Conservation (phyloP, 2,113 vertebrate species). For the Amphiprion ocellaris region DNA sequence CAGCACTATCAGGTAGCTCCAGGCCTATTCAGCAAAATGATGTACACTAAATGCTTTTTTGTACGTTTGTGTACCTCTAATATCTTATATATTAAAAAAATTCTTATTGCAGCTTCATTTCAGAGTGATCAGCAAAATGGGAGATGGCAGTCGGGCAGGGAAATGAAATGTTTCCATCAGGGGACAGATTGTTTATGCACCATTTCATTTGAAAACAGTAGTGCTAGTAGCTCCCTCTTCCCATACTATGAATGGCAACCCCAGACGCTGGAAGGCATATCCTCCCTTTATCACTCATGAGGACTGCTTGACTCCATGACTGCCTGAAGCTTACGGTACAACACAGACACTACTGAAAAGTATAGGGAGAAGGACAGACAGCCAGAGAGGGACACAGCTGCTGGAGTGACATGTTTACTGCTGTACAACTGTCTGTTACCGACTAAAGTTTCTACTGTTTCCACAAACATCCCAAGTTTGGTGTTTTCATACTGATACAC, state of each 20-base stretch:
- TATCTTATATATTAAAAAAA: conserved; percentile 50
- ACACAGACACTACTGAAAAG: conserved; percentile 38
- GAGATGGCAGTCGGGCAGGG: conserved; percentile 58
- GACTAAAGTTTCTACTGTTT: conserved; percentile 24
- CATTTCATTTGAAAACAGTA: conserved; percentile 69
- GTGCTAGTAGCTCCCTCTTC: conserved; percentile 48
- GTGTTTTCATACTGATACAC: conserved; percentile 29
- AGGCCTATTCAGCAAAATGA: conserved; percentile 46
- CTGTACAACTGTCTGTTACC: conserved; percentile 19
- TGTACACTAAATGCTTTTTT: conserved; percentile 32
- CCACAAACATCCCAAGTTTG: conserved; percentile 7
- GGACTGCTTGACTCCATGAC: conserved; percentile 46
- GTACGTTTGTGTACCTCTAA: conserved; percentile 43
- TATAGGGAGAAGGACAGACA: conserved; percentile 15
- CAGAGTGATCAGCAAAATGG: conserved; percentile 65
- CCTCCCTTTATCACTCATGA: conserved; percentile 61
- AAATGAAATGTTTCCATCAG: conserved; percentile 68
- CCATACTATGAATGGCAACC: conserved; percentile 46
- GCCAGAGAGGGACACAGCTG: conserved; percentile 20
- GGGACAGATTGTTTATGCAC: conserved; percentile 66
- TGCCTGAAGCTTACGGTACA: conserved; percentile 59
- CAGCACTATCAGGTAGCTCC: conserved; percentile 22
- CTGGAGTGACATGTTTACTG: conserved; percentile 44
- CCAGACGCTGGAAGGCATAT: conserved; percentile 58
- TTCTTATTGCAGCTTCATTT: conserved; percentile 58